These are phyloP conservation scores for Nematostella vectensis DNA, from an alignment of 92 coral and sea anemone species.

Conservation along the genomic window DNA sequence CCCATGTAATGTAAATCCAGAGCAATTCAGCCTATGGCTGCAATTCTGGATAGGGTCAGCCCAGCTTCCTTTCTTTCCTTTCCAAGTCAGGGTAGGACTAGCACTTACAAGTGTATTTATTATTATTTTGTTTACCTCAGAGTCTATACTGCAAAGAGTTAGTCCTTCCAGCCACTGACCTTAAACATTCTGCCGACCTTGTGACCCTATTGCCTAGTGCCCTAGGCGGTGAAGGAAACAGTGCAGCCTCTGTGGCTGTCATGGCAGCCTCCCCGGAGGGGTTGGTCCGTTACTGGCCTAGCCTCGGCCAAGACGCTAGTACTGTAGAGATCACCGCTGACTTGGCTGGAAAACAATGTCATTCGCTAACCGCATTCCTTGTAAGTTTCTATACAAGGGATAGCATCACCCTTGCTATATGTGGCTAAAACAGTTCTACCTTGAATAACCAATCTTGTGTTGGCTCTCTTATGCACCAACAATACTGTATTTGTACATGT, in stretches of 20 bases:
- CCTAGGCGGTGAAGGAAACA: slow-evolving; percentile 37
- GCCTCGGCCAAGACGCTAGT: slow-evolving; percentile 72
- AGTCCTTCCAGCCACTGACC: slow-evolving; percentile 79
- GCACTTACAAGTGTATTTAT: neutral
- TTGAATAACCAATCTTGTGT: neutral
- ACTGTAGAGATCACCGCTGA: slow-evolving; percentile 78
- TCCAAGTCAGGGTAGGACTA: neutral
- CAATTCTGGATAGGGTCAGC: too few relatives aligned
- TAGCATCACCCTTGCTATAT: neutral
- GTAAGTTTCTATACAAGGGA: slow-evolving; percentile 23
- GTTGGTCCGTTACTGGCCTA: slow-evolving; percentile 89
- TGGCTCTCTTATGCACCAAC: neutral
- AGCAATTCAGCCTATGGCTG: too few relatives aligned
- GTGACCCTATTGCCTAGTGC: slow-evolving; percentile 60
- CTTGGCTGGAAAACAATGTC: slow-evolving; percentile 75
- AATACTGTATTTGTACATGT: neutral
- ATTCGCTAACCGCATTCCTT: slow-evolving; percentile 78
- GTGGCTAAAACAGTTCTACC: neutral
- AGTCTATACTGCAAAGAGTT: slow-evolving; percentile 79
- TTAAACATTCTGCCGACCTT: slow-evolving; percentile 74
- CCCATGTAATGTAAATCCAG: too few relatives aligned
- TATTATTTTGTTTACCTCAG: slow-evolving; percentile 33
- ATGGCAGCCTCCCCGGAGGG: slow-evolving; percentile 94
- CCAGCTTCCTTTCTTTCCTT: neutral
- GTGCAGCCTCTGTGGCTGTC: slow-evolving; percentile 57